Base-by-base conservation (phyloP, 2,113 vertebrate genomes). In the Chrysemys picta region DNA sequence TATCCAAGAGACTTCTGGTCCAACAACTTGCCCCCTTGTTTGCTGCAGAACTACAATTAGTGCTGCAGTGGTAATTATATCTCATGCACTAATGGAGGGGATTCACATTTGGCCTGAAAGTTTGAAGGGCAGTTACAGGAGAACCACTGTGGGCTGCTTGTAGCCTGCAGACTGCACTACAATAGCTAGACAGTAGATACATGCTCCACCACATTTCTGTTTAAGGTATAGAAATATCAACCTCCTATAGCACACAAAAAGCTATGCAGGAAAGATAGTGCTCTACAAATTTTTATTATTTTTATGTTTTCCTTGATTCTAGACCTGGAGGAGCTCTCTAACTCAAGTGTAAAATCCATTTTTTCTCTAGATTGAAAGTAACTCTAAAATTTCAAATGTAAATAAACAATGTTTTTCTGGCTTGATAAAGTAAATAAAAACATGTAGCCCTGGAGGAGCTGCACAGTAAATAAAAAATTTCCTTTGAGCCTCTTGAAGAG, bases 401-500 rank as follows among this genome's bases (percentile, higher is more conserved):
- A 75, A 29, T 62, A 62, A 57, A 59, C 38, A 21, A 5, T 91
- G 9, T 88, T 38, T 82, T 78, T 24, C 54, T 89, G 19, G 3
- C 80, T 85, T 89, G 35, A 65, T 84, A 75, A 82, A 92, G 72
- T 78, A 45, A 82, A 80, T 82, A 24, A 79, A 87, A 93, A 52
- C 0, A 0, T 69, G 8, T 0, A 53, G 12, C 3, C 82, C 27
- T 87, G 38, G 17, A 84, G 16, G 24, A 85, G 19, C 27, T 82
- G 4, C 5, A 85, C 14, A 65, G 19, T n/a, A 57, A 88, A 80
- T 4, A 83, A 72, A 91, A 76, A 2, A 29, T 69, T 85, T 86
- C 2, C 49, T 85, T 93, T 16, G 3, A 83, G 5, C 4, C 57
- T n/a, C n/a, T 6, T 56, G 12, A 72, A 54, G 5, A 85, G 29